A percentile compares a stretch with the other conserved stretches of the same genome.
Evolutionary conservation across 2,113 vertebrate species (phyloP).

Genomic region (Eudyptes chrysolophus): DNA sequence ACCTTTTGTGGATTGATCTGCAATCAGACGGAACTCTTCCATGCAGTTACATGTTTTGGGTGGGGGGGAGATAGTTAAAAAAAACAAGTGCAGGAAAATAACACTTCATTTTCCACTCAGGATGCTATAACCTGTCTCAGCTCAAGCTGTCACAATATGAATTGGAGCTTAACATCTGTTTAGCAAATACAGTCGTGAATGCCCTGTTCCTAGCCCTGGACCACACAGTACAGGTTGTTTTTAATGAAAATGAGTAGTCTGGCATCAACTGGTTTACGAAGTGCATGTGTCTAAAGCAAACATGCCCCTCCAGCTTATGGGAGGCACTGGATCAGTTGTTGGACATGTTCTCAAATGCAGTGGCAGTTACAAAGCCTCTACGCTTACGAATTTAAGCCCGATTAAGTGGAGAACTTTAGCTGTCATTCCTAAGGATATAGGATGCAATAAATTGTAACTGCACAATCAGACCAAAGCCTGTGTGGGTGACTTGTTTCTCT

Average conservation of each 20-base stretch:
- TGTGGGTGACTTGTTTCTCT: not conserved
- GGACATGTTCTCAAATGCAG: not conserved
- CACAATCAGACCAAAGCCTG: not conserved
- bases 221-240: not conserved
- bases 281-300: not conserved
- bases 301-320: no score
- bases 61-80: not conserved
- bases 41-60: not conserved
- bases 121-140: not conserved
- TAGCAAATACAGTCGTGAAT: not conserved
- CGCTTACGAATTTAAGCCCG: not conserved
- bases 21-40: not conserved
- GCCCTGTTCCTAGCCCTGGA: not conserved
- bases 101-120: not conserved
- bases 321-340: not conserved
- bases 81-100: not conserved
- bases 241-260: not conserved
- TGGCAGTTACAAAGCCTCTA: not conserved
- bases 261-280: not conserved
- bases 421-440: not conserved
- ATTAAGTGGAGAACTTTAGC: not conserved
- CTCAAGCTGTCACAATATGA: not conserved
- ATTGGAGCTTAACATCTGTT: not conserved
- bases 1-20: not conserved
- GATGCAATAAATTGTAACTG: slow-evolving; percentile 47